Evolutionary conservation across 2,113 vertebrate genomes (phyloP), one percentile per base, ranked within the genome.

Genomic region (Ancistrus triradiatus): DNA sequence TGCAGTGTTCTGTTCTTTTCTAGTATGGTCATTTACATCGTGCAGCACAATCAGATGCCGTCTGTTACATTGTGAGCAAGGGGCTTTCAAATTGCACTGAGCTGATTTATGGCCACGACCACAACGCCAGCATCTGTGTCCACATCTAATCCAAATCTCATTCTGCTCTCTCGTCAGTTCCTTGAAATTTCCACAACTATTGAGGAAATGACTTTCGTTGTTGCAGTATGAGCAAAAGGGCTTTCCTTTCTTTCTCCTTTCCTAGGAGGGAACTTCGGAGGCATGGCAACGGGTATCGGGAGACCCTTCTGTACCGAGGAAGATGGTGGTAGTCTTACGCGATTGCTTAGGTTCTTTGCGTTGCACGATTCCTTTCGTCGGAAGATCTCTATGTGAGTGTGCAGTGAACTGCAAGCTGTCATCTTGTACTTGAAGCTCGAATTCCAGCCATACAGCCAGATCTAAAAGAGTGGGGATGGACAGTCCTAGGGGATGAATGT

Each of bases 91-190:
- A 6, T 22, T 56, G 19, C 63, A 65, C 13, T 56, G 42, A 4
- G 44, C 42, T 43, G 28, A 28, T 6, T 24, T 27, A 7, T 56
- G 40, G 7, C 27, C n/a, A 3, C 13, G 3, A 11, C 27, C 28
- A 33, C 22, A 70, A 6, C 18, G 43, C 57, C 62, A 66, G 21
- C 50, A 70, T 1, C 35, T 14, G 6, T 51, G 48, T 3, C 47
- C 66, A 2, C 8, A 14, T 13, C 33, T 7, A 2, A 60, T 64
- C 53, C 40, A 64, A 2, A 18, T 33, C 14, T 1, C 43, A 1
- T 48, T 11, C 6, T 64, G 27, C 1, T 64, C 49, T 35, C 2
- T 58, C 7, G 40, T 33, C 9, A 69, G 21, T 14, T 22, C 22
- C 22, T 27, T 3, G 9, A 70, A 24, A n/a, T 24, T 21, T 13